A percentile compares a stretch with the other conserved stretches of the same genome.
Conservation (phyloP, 2,888 invertebrate species). For the Nomada fabriciana region DNA sequence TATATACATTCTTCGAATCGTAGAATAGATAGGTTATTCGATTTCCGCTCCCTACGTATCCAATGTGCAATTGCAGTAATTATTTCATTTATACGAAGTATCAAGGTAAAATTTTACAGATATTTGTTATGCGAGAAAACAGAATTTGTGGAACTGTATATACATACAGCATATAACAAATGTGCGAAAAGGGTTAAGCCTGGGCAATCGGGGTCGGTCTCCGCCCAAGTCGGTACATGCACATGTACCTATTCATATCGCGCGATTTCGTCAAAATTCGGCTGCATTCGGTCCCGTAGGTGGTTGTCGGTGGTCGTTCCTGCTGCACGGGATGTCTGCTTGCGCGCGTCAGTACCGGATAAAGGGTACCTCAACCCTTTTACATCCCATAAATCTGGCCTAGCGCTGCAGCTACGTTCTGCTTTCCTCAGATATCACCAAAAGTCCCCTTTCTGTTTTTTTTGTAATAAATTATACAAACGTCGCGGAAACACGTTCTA, state of each 20-base stretch:
- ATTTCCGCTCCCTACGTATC: background rate
- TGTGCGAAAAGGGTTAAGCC: constrained; percentile 39
- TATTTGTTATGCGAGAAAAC: background rate
- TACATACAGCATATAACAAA: constrained; percentile 22
- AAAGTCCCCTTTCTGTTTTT: background rate
- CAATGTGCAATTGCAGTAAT: background rate
- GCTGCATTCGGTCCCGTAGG: constrained; percentile 38
- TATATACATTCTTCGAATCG: background rate
- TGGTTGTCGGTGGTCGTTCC: constrained; percentile 40
- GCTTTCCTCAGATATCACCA: background rate
- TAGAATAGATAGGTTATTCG: constrained; percentile 7
- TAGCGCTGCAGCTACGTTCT: background rate
- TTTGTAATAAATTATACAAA: background rate
- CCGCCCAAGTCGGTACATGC: constrained; percentile 18
- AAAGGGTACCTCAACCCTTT: constrained; percentile 27
- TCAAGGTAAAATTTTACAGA: background rate
- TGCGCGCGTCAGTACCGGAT: constrained; percentile 18
- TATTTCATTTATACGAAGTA: background rate
- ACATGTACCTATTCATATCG: constrained; percentile 24
- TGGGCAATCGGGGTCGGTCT: constrained; percentile 35
- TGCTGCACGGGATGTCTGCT: constrained; percentile 26
- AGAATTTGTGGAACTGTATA: constrained; percentile 13
- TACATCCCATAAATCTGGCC: constrained; percentile 25
- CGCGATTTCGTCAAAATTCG: constrained; percentile 45
- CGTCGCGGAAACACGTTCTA: background rate